phyloP scores from a whole-genome alignment of 2,888 invertebrate species.

The Apotomis turbidana region DNA sequence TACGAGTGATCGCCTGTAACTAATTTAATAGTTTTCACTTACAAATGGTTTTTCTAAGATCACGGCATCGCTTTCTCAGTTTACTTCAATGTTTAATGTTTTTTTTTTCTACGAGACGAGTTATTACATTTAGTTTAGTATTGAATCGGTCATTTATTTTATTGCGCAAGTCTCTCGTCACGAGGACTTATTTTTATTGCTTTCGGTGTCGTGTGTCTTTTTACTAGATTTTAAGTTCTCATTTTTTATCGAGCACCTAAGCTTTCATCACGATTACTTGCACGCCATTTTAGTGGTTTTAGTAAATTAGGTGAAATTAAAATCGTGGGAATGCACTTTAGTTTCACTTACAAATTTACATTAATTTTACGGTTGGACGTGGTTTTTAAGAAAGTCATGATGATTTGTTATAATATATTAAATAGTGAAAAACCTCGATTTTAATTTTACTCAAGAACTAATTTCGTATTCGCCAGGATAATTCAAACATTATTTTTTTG shows the following conservation, averaged over 20 bases:
- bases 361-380: too few relatives aligned
- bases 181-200: slow-evolving; percentile 44
- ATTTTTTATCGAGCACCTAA: slow-evolving; percentile 29
- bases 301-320: slow-evolving; percentile 9
- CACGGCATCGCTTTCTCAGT: slow-evolving; percentile 19
- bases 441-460: slow-evolving; percentile 10
- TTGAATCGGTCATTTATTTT: not conserved
- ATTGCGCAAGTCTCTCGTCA: not conserved
- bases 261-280: slow-evolving; percentile 36
- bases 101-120: not conserved
- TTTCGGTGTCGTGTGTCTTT: slow-evolving; percentile 54
- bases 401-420: too few relatives aligned
- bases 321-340: not conserved
- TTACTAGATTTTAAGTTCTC: slow-evolving; percentile 27
- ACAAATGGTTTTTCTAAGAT: slow-evolving; percentile 1
- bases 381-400: too few relatives aligned
- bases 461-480: slow-evolving; percentile 11
- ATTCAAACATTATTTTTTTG: not conserved
- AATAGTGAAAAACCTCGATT: not conserved
- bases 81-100: slow-evolving; percentile 9
- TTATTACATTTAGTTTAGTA: not conserved
- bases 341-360: too few relatives aligned
- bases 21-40: slow-evolving; percentile 12
- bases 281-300: slow-evolving; percentile 30
- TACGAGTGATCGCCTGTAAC: not conserved